phyloP scores from a whole-genome alignment of 2,888 invertebrate species.

The Ptilodon capucinus region DNA sequence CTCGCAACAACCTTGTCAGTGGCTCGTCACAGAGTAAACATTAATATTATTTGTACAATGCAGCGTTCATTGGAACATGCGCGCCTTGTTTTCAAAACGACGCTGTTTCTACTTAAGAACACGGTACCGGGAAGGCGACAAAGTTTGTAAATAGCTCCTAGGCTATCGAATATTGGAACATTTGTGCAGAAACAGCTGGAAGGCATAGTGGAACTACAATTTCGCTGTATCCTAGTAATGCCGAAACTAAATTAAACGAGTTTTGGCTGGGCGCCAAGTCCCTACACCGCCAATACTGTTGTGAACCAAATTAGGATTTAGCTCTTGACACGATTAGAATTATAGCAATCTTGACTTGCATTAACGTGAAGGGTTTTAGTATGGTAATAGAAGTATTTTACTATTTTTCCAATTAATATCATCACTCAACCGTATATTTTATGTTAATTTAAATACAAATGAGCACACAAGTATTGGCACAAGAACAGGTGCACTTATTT shows the following conservation, averaged over 20 bases:
- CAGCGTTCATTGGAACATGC: conserved; percentile 48
- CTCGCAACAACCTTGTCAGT: background rate
- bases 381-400: too few relatives aligned
- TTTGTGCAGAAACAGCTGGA: background rate
- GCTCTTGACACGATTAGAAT: background rate
- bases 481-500: too few relatives aligned
- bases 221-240: background rate
- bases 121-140: conserved; percentile 49
- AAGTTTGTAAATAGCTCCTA: conserved; percentile 54
- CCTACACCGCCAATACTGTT: background rate
- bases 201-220: background rate
- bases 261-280: background rate
- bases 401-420: too few relatives aligned
- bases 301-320: background rate
- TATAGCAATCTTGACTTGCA: background rate
- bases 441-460: too few relatives aligned
- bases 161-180: conserved; percentile 31
- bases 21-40: conserved; percentile 22
- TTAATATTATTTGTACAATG: conserved; percentile 42
- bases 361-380: too few relatives aligned
- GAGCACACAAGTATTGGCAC: too few relatives aligned
- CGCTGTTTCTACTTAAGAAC: conserved; percentile 53
- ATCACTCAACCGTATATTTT: too few relatives aligned
- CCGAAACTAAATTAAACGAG: background rate
- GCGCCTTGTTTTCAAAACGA: conserved; percentile 64